Evolutionary conservation across 2,888 invertebrate genomes (phyloP), one percentile per base, ranked within the genome.

Genomic region (Drosophila mimica): DNA sequence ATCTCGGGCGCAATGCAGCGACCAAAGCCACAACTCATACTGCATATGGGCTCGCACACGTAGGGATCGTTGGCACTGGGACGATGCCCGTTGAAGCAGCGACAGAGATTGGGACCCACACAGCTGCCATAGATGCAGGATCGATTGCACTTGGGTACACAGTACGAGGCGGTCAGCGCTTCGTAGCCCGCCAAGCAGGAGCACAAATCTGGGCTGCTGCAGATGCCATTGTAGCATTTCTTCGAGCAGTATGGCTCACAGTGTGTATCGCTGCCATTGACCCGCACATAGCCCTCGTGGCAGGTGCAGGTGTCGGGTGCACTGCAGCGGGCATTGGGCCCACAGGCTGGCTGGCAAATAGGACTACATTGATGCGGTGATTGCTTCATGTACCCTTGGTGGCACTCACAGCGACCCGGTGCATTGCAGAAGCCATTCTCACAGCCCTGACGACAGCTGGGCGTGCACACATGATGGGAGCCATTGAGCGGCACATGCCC

Each of bases 41-140:
- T 85, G 56, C 92, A 92, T n/a, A 92, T 76, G 0, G 92, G 93
- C 25, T 91, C 89, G 33, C 92, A 92, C 11, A 87, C 60, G 46
- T 79, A 62, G 3, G 80, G 70, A 38, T 83, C 52, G 0, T 70
- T 25, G 13, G 66, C 40, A 56, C 78, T 90, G n/a, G 89, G 85
- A 0, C 85, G 84, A 54, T 92, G 91, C 0, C 94, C 94, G 15
- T 90, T 88, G 52, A 92, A 88, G 74, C 95, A 95, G 31, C 93
- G 87, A 52, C 95, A 95, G 2, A 84, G 88, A 34, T 94, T 92
- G 0, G 94, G 94, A 0, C 86, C 91, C 5, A 88, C 82, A 31
- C 93, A 93, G 30, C 79, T 85, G 49, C 93, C 93, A 25, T 91
- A 91, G 8, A 91, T 20, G 53, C 93, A 93, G 11, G 88, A 58